A percentile compares a stretch with the other conserved stretches of the same genome.
Conservation (phyloP, 2,888 invertebrate species). For the Microctonus aethiopoides region DNA sequence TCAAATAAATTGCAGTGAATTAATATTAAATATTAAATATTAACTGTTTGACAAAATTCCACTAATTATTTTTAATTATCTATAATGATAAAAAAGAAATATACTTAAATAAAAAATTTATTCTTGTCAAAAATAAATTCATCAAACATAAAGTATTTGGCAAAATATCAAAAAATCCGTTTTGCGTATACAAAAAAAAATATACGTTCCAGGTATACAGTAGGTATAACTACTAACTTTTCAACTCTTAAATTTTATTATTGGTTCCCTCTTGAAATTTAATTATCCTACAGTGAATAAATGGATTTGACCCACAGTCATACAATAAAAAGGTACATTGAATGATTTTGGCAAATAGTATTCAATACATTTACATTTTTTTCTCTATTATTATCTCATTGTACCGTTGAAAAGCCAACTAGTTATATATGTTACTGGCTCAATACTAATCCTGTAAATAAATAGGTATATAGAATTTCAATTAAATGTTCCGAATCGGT, state of each 20-base stretch:
- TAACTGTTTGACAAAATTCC: too few species aligned
- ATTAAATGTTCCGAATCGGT: neutral
- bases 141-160: too few species aligned
- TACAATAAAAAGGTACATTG: neutral
- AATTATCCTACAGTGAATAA: neutral
- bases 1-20: too few species aligned
- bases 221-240: too few species aligned
- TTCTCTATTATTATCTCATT: neutral
- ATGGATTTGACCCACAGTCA: neutral
- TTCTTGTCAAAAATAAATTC: too few species aligned
- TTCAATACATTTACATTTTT: neutral
- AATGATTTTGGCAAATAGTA: neutral
- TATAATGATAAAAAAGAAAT: too few species aligned
- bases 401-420: neutral
- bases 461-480: slow-evolving; percentile 1
- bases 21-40: too few species aligned
- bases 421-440: neutral
- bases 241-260: neutral
- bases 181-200: too few species aligned
- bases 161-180: too few species aligned
- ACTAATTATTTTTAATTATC: too few species aligned
- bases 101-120: too few species aligned
- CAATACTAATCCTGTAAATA: neutral
- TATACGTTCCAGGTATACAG: too few species aligned
- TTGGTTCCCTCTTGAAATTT: neutral